Conservation (phyloP, 2,888 invertebrate species). For the Boloria euphrosyne region DNA sequence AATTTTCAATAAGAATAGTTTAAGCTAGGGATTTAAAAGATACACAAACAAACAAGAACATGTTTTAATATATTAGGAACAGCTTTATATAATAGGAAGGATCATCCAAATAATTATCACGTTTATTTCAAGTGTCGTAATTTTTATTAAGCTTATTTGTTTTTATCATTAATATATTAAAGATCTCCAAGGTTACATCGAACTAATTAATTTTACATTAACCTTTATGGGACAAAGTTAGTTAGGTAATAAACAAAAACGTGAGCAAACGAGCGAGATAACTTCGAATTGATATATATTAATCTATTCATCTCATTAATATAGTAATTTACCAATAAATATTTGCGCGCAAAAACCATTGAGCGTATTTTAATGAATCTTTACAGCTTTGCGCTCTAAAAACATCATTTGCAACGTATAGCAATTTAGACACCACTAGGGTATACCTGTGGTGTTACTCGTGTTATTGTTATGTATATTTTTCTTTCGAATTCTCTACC, state of each 20-base stretch:
- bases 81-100: no score
- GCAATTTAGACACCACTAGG: neutral
- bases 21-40: no score
- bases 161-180: neutral
- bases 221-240: neutral
- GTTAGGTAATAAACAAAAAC: conserved; percentile 13
- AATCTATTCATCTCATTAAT: conserved; percentile 13
- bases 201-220: conserved; percentile 1
- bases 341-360: conserved; percentile 15
- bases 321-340: conserved; percentile 16
- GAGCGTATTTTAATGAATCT: conserved; percentile 23
- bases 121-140: no score
- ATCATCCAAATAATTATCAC: no score
- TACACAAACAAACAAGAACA: no score
- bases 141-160: neutral
- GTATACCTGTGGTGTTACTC: no score
- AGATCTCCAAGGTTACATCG: neutral
- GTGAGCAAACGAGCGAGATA: neutral
- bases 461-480: no score
- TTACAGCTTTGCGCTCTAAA: conserved; percentile 13
- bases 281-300: conserved; percentile 14
- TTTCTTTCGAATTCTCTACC: no score
- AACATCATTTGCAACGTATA: neutral
- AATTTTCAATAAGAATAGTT: no score
- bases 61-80: no score